phyloP scores from a whole-genome alignment of 2,888 invertebrate species.

The Diarsia brunnea region DNA sequence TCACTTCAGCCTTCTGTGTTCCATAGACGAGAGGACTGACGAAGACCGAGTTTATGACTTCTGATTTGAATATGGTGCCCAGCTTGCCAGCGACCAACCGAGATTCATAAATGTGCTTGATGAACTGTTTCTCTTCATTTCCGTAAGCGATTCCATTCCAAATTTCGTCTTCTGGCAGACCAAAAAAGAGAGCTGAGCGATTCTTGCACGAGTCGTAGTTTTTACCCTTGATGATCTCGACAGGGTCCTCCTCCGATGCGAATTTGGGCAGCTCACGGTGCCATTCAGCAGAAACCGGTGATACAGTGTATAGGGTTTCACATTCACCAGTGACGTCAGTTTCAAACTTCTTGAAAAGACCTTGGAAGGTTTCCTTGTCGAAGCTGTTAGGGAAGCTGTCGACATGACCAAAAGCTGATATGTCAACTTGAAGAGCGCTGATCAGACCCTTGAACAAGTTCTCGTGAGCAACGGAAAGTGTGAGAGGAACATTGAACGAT shows the following conservation, averaged over 20 bases:
- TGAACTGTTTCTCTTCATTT: conserved; percentile 88
- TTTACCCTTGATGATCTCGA: conserved; percentile 92
- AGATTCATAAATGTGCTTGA: conserved; percentile 90
- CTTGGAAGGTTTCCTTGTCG: conserved; percentile 86
- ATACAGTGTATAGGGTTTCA: conserved; percentile 92
- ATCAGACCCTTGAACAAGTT: conserved; percentile 93
- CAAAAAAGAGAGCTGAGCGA: conserved; percentile 92
- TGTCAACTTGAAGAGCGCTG: conserved; percentile 93
- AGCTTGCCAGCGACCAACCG: conserved; percentile 89
- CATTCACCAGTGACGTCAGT: conserved; percentile 93
- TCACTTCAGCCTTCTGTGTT: conserved; percentile 91
- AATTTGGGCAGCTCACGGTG: conserved; percentile 89
- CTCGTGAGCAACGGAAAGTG: conserved; percentile 91
- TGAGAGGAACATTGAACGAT: conserved; percentile 89
- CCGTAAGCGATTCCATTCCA: conserved; percentile 87
- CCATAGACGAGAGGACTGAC: conserved; percentile 91
- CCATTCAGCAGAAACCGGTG: conserved; percentile 90
- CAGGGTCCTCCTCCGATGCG: conserved; percentile 83
- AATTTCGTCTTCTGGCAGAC: conserved; percentile 89
- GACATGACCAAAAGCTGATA: conserved; percentile 89
- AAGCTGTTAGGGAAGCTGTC: conserved; percentile 86
- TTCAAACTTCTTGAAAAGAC: conserved; percentile 93
- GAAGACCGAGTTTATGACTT: conserved; percentile 91
- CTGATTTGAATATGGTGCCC: conserved; percentile 92
- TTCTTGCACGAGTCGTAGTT: conserved; percentile 92